Base-by-base conservation (phyloP, 1,140 invertebrate species). In the Lutraria rhynchaena region DNA sequence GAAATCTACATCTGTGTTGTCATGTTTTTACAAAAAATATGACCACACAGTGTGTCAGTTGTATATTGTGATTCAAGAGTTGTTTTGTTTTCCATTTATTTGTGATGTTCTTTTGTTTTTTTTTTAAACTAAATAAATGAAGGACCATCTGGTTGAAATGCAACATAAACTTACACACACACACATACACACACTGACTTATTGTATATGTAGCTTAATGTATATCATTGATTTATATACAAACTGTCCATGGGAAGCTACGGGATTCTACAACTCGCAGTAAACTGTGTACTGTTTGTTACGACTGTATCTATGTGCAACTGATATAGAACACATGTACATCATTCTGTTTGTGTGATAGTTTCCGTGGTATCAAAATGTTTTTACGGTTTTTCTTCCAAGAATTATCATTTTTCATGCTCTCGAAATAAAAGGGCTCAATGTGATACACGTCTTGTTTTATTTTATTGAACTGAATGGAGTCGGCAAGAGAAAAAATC, bases 311-410 rank as follows among this genome's bases (percentile, higher is more conserved):
- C 9, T 49, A 27, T 19, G 17, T 67, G 41, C 63, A 27, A 67
- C 7, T 31, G 29, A 41, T 31, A 67, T 67, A 49, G 19, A 67
- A 67, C 41, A 31, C 24, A 46, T 67, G 63, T 67, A 37, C 63
- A 67, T 67, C 63, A 46, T 67, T 61, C 49, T 67, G 37, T 67
- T 67, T 49, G 63, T 67, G 63, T 67, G 63, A 67, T 67, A 67
- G 63, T 67, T 46, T 19, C 41, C 44, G 37, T 67, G 63, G 63
- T 67, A 67, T 31, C 33, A 67, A 67, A 67, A 67, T 67, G 63
- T 67, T 67, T 67, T 67, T 67, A 67, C 63, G 19, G 33, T 49
- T 49, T 65, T 29, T 67, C 63, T 67, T 67, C 63, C 63, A 41
- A 41, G 37, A 41, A 41, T 41, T 41, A 41, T 15, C 5, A 67